These are phyloP conservation scores for Merops nubicus DNA, from an alignment of 2,113 vertebrate genomes.

Conservation along the genomic window DNA sequence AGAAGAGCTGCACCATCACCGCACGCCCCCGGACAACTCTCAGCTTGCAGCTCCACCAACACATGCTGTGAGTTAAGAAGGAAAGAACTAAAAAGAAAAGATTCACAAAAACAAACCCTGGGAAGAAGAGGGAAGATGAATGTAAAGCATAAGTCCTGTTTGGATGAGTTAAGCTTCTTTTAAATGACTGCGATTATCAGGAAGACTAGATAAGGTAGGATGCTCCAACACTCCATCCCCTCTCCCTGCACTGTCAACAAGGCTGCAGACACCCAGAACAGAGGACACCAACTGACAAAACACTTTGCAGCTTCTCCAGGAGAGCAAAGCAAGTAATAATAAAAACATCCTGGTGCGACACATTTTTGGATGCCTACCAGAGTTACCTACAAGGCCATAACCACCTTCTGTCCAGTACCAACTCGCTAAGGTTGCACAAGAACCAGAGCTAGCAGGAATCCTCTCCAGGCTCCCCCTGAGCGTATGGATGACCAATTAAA, in stretches of 20 bases:
- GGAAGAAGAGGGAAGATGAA: background rate
- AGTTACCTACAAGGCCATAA: background rate
- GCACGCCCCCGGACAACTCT: background rate
- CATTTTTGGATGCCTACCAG: background rate
- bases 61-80: background rate
- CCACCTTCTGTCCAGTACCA: background rate
- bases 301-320: background rate
- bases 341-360: fast-evolving
- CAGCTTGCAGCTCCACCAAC: background rate
- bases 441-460: background rate
- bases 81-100: background rate
- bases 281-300: background rate
- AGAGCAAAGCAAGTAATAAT: background rate
- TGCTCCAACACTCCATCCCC: background rate
- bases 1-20: background rate
- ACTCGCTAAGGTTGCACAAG: background rate
- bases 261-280: background rate
- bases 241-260: background rate
- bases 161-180: background rate
- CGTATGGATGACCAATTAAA: background rate
- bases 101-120: background rate
- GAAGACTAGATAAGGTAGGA: background rate
- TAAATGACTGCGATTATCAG: background rate
- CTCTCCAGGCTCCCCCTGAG: background rate
- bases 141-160: background rate